These are phyloP conservation scores for Ornithoptera priamus DNA, from an alignment of 2,888 invertebrate genomes.

Conservation along the genomic window DNA sequence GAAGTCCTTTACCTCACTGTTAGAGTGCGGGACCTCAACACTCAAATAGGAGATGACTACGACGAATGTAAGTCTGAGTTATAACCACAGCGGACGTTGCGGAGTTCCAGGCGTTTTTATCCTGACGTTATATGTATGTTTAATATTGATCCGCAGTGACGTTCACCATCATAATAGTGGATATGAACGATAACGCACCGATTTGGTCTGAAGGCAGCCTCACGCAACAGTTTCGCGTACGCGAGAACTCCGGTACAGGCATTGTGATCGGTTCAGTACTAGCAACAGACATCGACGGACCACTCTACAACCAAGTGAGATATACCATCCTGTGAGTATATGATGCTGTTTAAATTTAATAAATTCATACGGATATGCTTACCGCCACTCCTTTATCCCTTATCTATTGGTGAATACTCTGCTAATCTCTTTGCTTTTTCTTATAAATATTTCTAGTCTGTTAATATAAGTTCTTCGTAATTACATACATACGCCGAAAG, in stretches of 20 bases:
- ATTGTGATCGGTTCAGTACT: conserved; percentile 79
- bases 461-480: too few relatives aligned
- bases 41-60: conserved; percentile 64
- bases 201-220: conserved; percentile 71
- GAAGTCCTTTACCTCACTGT: conserved; percentile 80
- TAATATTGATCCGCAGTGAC: conserved; percentile 57
- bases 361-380: too few relatives aligned
- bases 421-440: too few relatives aligned
- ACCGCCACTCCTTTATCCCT: too few relatives aligned
- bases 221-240: conserved; percentile 62
- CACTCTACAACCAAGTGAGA: conserved; percentile 77
- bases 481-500: too few relatives aligned
- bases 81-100: too few relatives aligned
- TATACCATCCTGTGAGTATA: conserved; percentile 76
- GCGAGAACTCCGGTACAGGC: conserved; percentile 72
- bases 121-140: too few relatives aligned
- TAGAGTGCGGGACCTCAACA: conserved; percentile 72
- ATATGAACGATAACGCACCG: conserved; percentile 83
- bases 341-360: too few relatives aligned
- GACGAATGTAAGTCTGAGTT: conserved; percentile 67
- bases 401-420: too few relatives aligned
- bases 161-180: conserved; percentile 79
- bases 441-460: too few relatives aligned
- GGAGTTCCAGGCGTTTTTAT: too few relatives aligned
- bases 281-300: conserved; percentile 82